Evolutionary conservation across 2,113 vertebrate genomes (phyloP).

Genomic region (Myiozetetes cayanensis): DNA sequence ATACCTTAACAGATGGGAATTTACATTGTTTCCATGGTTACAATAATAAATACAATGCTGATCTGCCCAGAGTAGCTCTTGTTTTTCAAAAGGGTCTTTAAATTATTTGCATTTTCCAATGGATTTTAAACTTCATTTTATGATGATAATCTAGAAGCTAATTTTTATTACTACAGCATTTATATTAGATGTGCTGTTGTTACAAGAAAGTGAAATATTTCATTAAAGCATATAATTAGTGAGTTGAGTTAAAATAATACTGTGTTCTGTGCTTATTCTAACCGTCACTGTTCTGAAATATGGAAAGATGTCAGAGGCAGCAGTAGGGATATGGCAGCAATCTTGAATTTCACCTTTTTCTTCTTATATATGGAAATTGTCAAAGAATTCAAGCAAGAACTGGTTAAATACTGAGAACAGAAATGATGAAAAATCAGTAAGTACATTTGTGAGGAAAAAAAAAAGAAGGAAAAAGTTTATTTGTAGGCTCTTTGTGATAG

Average conservation of each 20-base stretch:
- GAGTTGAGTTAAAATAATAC: neutral
- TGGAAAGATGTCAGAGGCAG: neutral
- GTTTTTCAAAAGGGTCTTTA: slow-evolving; percentile 34
- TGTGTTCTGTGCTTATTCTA: neutral
- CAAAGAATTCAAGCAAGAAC: neutral
- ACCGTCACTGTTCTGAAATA: neutral
- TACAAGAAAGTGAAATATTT: neutral
- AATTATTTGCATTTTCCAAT: slow-evolving; percentile 29
- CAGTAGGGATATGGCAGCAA: neutral
- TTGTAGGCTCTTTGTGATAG: neutral
- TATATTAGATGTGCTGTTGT: neutral
- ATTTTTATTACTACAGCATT: neutral
- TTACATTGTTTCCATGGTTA: slow-evolving; percentile 64
- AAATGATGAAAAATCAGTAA: neutral
- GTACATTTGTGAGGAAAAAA: neutral
- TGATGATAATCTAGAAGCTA: neutral
- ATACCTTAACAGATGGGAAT: slow-evolving; percentile 58
- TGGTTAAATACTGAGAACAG: neutral
- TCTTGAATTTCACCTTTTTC: neutral
- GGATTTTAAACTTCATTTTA: slow-evolving; percentile 14
- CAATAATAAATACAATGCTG: slow-evolving; percentile 53
- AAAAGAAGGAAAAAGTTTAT: neutral
- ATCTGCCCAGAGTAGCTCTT: slow-evolving; percentile 36
- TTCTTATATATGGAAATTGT: neutral
- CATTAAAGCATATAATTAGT: neutral